phyloP scores from a whole-genome alignment of 1,140 invertebrate genomes.

The Caerostris extrusa region DNA sequence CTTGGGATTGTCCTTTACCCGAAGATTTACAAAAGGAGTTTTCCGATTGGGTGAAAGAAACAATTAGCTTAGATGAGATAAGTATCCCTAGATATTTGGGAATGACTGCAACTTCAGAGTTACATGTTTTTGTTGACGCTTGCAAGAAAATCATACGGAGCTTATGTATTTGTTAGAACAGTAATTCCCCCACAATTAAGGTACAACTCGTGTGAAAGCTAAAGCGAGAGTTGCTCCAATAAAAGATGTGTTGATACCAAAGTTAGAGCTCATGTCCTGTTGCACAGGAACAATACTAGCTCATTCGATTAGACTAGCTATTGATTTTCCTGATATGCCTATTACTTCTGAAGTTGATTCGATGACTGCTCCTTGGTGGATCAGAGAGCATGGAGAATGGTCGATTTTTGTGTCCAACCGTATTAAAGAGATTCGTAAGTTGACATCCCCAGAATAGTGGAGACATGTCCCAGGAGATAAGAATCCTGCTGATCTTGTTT shows the following conservation, averaged over 20 bases:
- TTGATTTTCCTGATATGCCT: neutral
- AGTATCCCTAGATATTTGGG: slow-evolving; percentile 14
- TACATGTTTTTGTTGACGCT: slow-evolving; percentile 1
- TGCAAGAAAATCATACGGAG: neutral
- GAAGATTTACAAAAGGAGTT: too few relatives aligned
- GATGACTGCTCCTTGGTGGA: slow-evolving; percentile 42
- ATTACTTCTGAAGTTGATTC: slow-evolving; percentile 7
- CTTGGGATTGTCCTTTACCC: too few relatives aligned
- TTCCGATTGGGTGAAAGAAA: too few relatives aligned
- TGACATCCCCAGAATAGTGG: slow-evolving; percentile 21
- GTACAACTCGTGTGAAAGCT: neutral
- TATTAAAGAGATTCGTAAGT: slow-evolving; percentile 7
- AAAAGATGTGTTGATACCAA: slow-evolving; percentile 25
- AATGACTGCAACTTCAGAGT: neutral
- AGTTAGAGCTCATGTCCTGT: slow-evolving; percentile 49
- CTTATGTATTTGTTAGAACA: slow-evolving; percentile 13
- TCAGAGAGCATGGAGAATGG: neutral
- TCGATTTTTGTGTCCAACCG: slow-evolving; percentile 41
- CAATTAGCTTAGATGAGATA: neutral
- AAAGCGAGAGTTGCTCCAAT: slow-evolving; percentile 53
- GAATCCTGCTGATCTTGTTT: slow-evolving; percentile 47
- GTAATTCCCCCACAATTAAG: slow-evolving; percentile 39
- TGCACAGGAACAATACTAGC: slow-evolving; percentile 15
- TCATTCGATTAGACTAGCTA: neutral
- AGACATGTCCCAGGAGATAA: slow-evolving; percentile 19